Evolutionary conservation across 2,113 vertebrate genomes (phyloP).

Genomic region (Mesitornis unicolor): DNA sequence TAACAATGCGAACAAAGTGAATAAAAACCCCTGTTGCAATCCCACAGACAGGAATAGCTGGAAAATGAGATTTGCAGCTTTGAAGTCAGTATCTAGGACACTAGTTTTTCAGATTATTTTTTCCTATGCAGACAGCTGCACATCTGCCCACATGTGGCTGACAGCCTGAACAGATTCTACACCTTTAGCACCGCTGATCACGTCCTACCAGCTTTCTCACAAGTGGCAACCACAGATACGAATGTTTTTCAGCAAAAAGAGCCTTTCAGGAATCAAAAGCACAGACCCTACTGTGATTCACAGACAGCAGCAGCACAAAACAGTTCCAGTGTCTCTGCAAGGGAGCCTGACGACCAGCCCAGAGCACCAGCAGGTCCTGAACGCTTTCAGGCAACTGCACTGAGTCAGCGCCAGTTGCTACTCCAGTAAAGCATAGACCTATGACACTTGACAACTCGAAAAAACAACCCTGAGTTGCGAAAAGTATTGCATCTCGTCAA

Average conservation of each 20-base stretch:
- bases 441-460: neutral
- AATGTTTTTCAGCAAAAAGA: rapidly evolving
- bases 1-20: rapidly evolving
- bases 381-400: neutral
- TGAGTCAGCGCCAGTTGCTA: neutral
- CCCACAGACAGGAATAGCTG: neutral
- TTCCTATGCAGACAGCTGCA: rapidly evolving
- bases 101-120: neutral
- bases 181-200: rapidly evolving
- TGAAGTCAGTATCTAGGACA: neutral
- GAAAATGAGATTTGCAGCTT: neutral
- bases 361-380: neutral
- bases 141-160: neutral
- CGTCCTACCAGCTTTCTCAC: rapidly evolving
- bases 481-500: rapidly evolving
- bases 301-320: neutral
- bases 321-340: rapidly evolving
- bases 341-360: rapidly evolving
- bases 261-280: neutral
- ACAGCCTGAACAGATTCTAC: neutral
- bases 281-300: rapidly evolving
- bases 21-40: neutral
- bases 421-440: neutral
- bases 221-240: rapidly evolving
- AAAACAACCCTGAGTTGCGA: neutral